Evolutionary conservation across 2,113 vertebrate genomes (phyloP).

Genomic region (Cryptomyrus ogoouensis): DNA sequence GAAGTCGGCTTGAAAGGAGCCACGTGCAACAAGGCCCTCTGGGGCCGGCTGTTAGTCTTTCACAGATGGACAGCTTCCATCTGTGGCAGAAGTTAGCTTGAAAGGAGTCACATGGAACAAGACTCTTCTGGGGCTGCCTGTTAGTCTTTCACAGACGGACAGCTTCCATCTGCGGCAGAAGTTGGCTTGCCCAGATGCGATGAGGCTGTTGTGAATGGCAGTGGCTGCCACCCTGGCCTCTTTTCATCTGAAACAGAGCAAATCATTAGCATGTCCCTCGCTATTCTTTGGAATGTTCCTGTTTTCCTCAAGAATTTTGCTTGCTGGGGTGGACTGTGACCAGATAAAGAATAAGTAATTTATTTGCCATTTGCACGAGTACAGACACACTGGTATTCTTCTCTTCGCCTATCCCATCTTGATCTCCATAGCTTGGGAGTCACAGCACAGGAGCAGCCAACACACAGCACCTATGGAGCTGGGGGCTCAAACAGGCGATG

Average conservation of each 20-base stretch:
- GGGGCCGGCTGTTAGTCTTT: too few relatives aligned
- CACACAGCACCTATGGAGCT: neutral
- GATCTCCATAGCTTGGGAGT: neutral
- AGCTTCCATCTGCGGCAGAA: slow-evolving; percentile 32
- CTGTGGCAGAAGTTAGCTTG: too few relatives aligned
- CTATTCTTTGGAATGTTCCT: neutral
- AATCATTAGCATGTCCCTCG: slow-evolving; percentile 20
- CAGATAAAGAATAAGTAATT: neutral
- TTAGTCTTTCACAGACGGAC: too few relatives aligned
- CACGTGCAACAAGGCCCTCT: too few relatives aligned
- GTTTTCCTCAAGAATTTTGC: neutral
- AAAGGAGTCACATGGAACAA: too few relatives aligned
- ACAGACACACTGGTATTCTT: neutral
- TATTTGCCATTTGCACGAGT: neutral
- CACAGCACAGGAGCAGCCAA: neutral
- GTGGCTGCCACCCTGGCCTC: slow-evolving; percentile 23
- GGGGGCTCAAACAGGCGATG: neutral
- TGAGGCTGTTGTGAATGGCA: slow-evolving; percentile 38
- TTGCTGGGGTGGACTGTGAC: neutral
- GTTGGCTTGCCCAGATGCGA: slow-evolving; percentile 52
- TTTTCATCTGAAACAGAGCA: slow-evolving; percentile 30
- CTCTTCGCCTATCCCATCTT: neutral
- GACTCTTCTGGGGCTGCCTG: too few relatives aligned
- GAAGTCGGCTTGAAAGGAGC: too few relatives aligned
- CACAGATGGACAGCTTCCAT: too few relatives aligned